Evolutionary conservation across 2,113 vertebrate species (phyloP), one percentile per base, ranked within the genome.

Genomic region (Cinclus mexicanus): DNA sequence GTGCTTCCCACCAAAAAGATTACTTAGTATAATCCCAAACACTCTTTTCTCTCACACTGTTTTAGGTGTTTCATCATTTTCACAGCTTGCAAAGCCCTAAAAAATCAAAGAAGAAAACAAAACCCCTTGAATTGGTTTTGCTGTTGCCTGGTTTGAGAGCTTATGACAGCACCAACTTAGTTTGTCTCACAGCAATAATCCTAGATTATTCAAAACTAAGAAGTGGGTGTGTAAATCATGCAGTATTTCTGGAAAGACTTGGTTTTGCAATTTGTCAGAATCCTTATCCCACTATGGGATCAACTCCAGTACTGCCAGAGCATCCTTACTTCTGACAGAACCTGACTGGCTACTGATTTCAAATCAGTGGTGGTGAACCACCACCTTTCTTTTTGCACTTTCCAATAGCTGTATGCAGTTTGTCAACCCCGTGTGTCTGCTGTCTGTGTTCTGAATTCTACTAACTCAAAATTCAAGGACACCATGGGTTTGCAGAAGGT

Each of bases 1-100:
- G n/a, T 50, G 46, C 90, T 95, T 95, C 93, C 87, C 82, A 90
- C 90, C 84, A 94, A 90, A 94, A 96, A 94, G 87, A 90, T 95
- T 90, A 86, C 65, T 92, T 77, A 91, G 70, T 87, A 77, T 68
- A 94, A 96, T 94, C 63, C 79, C 90, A 82, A 72, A 89, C 42
- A 78, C n/a, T 83, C 79, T 70, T 91, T 90, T 78, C 57, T 71
- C 53, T 88, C 2, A 4, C 41, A 49, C 42, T 53, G 41, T 93
- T 95, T 91, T 68, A 83, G 60, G 85, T 86, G 49, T 83, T 95
- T 90, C 87, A 71, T 92, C 56, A 94, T 90, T 90, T 96, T 86
- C 70, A 71, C 89, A 82, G 69, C 81, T 94, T 89, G 72, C 17
- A 86, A 96, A 94, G 70, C 86, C 52, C 71, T 67, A 65, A 72